Percentiles rank a stretch among this genome's conserved stretches.
Evolutionary conservation across 2,797 vertebrate species (phyloP).

Genomic region (Etheostoma nigrum): DNA sequence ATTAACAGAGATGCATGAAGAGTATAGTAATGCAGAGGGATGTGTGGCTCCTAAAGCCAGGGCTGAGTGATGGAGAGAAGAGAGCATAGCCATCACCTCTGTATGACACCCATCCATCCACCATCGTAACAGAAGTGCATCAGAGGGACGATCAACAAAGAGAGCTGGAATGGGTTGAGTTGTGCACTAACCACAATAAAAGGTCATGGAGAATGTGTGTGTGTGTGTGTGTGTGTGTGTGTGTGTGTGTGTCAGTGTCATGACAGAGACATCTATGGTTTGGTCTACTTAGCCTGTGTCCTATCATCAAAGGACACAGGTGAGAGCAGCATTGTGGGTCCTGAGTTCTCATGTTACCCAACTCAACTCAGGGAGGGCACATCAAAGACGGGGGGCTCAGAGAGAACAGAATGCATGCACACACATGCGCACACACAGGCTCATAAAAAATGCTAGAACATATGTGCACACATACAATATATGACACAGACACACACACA

Average conservation of each 20-base stretch:
- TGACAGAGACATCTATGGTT: conserved; percentile 82
- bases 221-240: conserved; percentile 67
- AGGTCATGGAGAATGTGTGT: conserved; percentile 66
- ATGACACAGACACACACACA: not conserved
- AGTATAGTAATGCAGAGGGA: not conserved
- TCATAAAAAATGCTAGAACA: conserved; percentile 71
- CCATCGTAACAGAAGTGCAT: conserved; percentile 81
- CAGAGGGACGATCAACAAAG: conserved; percentile 79
- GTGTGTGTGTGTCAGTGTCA: conserved; percentile 64
- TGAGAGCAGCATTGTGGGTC: conserved; percentile 87
- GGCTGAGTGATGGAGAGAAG: conserved; percentile 65
- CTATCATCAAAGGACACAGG: conserved; percentile 88
- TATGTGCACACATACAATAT: conserved; percentile 34
- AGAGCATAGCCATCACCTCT: conserved; percentile 67
- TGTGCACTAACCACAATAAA: conserved; percentile 82
- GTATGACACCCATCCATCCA: conserved; percentile 82
- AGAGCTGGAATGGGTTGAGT: conserved; percentile 74
- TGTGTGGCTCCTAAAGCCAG: conserved; percentile 47
- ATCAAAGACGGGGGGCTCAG: conserved; percentile 84
- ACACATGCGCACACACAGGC: conserved; percentile 37
- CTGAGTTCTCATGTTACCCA: conserved; percentile 85
- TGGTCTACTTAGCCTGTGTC: conserved; percentile 84
- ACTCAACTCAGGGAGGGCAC: conserved; percentile 85
- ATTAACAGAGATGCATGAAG: conserved; percentile 13
- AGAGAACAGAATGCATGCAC: conserved; percentile 65